phyloP scores from a whole-genome alignment of 2,888 invertebrate species.

The Eurytoma californica region DNA sequence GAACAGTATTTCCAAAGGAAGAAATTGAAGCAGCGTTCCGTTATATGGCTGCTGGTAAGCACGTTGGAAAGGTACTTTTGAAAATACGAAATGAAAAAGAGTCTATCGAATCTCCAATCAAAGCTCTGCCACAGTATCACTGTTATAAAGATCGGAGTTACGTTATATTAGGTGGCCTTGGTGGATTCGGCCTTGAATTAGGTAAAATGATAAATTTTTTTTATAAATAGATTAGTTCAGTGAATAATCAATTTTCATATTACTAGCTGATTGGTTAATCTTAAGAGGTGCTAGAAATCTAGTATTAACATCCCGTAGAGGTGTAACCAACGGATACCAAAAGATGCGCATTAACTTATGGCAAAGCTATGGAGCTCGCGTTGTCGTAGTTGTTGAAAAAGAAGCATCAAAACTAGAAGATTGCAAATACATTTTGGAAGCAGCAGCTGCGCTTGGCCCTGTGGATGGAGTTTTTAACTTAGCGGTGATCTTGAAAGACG shows the following conservation, averaged over 20 bases:
- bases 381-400: conserved; percentile 81
- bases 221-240: too few species aligned
- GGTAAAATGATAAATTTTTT: too few species aligned
- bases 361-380: conserved; percentile 82
- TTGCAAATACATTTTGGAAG: conserved; percentile 82
- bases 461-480: conserved; percentile 82
- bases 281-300: conserved; percentile 87
- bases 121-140: conserved; percentile 76
- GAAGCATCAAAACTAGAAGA: conserved; percentile 85
- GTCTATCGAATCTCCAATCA: conserved; percentile 63
- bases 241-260: neutral
- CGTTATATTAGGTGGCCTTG: conserved; percentile 87
- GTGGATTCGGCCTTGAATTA: conserved; percentile 92
- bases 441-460: conserved; percentile 76
- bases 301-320: conserved; percentile 87
- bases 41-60: conserved; percentile 82
- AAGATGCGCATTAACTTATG: conserved; percentile 81
- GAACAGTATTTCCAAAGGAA: conserved; percentile 80
- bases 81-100: conserved; percentile 66
- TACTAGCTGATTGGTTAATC: conserved; percentile 88
- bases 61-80: conserved; percentile 83
- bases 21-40: conserved; percentile 85
- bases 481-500: conserved; percentile 79
- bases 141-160: conserved; percentile 77
- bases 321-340: conserved; percentile 90